Evolutionary conservation across 2,113 vertebrate species (phyloP).

Genomic region (Tringa solitaria): DNA sequence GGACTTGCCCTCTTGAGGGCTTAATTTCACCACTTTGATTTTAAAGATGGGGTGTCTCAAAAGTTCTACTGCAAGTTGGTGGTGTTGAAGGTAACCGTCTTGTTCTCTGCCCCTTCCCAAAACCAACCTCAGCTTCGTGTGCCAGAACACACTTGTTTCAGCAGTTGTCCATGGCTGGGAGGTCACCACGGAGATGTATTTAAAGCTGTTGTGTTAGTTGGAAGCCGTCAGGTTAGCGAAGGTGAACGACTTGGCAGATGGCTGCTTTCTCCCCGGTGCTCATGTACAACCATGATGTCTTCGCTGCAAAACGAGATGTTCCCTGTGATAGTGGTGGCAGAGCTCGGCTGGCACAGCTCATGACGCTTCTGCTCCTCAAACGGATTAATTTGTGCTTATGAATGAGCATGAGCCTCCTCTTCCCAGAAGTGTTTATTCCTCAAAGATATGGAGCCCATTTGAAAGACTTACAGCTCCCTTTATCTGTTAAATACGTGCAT

Average conservation of each 20-base stretch:
- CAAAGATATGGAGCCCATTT: neutral
- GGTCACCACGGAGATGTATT: neutral
- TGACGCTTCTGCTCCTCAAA: neutral
- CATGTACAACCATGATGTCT: neutral
- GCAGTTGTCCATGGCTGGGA: neutral
- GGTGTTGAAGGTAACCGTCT: neutral
- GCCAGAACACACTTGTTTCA: neutral
- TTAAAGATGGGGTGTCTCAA: fast-evolving
- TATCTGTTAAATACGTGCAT: fast-evolving
- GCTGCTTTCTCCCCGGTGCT: neutral
- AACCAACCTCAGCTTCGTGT: neutral
- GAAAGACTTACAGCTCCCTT: neutral
- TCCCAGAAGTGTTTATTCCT: neutral
- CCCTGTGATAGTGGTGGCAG: neutral
- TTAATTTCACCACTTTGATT: neutral
- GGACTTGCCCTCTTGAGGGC: neutral
- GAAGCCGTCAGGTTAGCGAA: neutral
- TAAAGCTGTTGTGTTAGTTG: neutral
- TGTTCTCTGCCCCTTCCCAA: neutral
- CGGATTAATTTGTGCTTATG: neutral
- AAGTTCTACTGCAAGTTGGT: fast-evolving
- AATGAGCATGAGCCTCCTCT: neutral
- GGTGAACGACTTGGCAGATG: neutral
- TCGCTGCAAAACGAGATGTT: neutral
- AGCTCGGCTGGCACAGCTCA: neutral